These are phyloP conservation scores for Tetramorium alpestre DNA, from an alignment of 1,140 invertebrate genomes.

Conservation along the genomic window DNA sequence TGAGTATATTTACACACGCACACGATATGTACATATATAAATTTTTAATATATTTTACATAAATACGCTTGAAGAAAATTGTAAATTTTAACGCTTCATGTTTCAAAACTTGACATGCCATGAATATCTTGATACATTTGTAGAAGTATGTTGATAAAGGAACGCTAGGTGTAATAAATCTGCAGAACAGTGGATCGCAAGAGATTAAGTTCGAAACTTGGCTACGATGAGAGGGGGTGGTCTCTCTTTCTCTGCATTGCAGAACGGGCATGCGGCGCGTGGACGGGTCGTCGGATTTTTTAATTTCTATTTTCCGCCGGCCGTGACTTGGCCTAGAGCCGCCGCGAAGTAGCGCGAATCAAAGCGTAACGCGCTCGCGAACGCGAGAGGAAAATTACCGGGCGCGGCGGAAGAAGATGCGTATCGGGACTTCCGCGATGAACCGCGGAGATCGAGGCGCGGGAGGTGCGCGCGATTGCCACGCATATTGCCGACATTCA, in stretches of 20 bases:
- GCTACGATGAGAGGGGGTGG: not conserved
- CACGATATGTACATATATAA: not conserved
- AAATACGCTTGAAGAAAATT: not conserved
- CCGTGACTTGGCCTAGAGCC: not conserved
- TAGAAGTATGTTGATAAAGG: not conserved
- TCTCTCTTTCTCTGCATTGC: not conserved
- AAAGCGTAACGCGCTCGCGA: slow-evolving; percentile 15
- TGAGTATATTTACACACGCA: not conserved
- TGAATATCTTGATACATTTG: not conserved
- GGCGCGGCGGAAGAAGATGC: slow-evolving; percentile 50
- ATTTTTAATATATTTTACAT: not conserved
- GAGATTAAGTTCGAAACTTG: not conserved
- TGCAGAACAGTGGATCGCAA: not conserved
- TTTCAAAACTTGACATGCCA: not conserved
- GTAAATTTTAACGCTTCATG: not conserved
- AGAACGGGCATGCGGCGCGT: not conserved
- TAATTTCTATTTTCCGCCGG: slow-evolving; percentile 14
- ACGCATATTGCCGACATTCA: no score
- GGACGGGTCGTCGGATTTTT: not conserved
- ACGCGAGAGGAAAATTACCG: slow-evolving; percentile 40
- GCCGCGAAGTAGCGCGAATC: not conserved
- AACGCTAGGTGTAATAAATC: not conserved
- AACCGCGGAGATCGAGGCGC: slow-evolving; percentile 46
- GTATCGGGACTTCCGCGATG: slow-evolving; percentile 69
- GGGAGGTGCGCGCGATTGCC: slow-evolving; percentile 20